phyloP scores from a whole-genome alignment of 2,113 vertebrate genomes.

The Phalacrocorax pelagicus region DNA sequence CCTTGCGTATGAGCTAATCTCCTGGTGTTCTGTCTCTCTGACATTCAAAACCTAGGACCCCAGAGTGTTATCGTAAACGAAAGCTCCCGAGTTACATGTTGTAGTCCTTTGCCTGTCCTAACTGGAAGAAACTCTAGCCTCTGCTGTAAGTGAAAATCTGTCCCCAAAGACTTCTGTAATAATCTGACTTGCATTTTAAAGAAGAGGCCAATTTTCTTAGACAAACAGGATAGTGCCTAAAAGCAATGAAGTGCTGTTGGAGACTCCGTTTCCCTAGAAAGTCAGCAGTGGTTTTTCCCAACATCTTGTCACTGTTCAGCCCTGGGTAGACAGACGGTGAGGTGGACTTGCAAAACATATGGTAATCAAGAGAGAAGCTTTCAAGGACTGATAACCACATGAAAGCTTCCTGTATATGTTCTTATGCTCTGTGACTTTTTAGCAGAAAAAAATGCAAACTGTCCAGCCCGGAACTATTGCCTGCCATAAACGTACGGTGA shows the following conservation, averaged over 20 bases:
- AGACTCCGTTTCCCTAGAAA: neutral
- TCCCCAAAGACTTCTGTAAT: neutral
- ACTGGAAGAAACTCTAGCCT: neutral
- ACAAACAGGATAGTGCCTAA: neutral
- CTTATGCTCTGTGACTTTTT: neutral
- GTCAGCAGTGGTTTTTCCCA: neutral
- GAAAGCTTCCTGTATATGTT: neutral
- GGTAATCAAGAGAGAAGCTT: neutral
- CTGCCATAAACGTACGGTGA: neutral
- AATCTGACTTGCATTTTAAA: neutral
- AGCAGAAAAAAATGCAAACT: neutral
- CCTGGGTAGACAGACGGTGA: neutral
- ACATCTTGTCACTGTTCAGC: neutral
- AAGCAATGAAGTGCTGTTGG: neutral
- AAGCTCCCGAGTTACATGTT: accelerated
- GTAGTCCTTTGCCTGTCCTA: neutral
- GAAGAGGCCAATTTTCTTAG: neutral
- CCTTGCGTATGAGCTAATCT: neutral
- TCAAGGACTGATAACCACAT: neutral
- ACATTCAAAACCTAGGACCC: neutral
- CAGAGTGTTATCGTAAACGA: accelerated
- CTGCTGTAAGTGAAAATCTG: neutral
- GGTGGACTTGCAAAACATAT: neutral
- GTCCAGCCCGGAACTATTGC: neutral
- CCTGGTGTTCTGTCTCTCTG: neutral